Base-by-base conservation (phyloP, 2,797 vertebrate species). In the Microchirus variegatus region DNA sequence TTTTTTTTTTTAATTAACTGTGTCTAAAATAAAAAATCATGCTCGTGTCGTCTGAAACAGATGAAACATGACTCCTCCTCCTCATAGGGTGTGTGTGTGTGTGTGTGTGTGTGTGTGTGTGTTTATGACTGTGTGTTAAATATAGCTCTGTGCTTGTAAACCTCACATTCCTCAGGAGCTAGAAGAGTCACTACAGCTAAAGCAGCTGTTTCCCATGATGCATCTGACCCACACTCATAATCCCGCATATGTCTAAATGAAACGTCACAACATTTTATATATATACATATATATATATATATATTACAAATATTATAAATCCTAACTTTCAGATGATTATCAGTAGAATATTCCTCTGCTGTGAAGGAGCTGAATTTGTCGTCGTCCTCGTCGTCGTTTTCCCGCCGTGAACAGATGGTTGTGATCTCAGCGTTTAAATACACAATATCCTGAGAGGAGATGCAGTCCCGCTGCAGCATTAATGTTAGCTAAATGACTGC, bases 401-500 rank as follows among this genome's bases (percentile, higher is more conserved):
- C 56, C 35, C n/a, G 49, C 59, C 41, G 45, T 41, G 59, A 78
- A 58, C 75, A 73, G 61, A 79, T 64, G 78, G 69, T 31, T 68
- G 63, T 61, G 67, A 76, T 79, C 52, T 69, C 42, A 14, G 44
- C 49, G 35, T 63, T 79, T 71, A 73, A 85, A 73, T 43, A 42
- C 68, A 68, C 70, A 72, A 49, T 57, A 80, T 80, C 56, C 60
- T 74, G 72, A 80, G 75, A 68, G 77, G 68, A 81, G 71, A 61
- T 44, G 65, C 58, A 51, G 75, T 55, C 75, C 49, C 65, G 48
- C 38, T 35, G 42, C 48, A 65, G 71, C 70, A 66, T 80, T 81
- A 78, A 72, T 80, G 83, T 88, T 79, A 77, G 77, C 81, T 85
- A 88, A 87, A 82, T 77, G 78, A 63, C 69, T 61, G 67, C 83